Conservation (phyloP, 1,140 invertebrate species). For the Panagrolaimus sp. region DNA sequence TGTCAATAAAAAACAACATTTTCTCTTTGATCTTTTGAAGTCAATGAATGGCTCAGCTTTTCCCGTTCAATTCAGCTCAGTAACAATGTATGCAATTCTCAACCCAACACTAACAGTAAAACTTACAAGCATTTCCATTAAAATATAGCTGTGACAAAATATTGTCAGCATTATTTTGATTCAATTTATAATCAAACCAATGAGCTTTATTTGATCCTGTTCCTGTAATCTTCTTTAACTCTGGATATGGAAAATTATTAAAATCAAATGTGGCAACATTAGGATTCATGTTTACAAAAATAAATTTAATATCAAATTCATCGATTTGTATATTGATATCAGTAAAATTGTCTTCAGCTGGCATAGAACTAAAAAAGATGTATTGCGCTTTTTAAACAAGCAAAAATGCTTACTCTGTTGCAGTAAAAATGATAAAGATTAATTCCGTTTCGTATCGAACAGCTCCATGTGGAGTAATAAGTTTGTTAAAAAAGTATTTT, state of each 20-base stretch:
- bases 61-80: too few relatives aligned
- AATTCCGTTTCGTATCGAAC: background rate
- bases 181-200: background rate
- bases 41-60: too few relatives aligned
- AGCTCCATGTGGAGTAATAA: background rate
- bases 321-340: background rate
- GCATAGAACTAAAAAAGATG: background rate
- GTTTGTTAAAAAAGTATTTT: background rate
- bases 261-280: background rate
- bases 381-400: background rate
- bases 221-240: background rate
- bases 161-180: background rate
- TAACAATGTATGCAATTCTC: too few relatives aligned
- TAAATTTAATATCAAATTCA: background rate
- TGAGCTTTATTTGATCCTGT: background rate
- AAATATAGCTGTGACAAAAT: background rate
- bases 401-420: background rate
- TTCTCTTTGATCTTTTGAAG: too few relatives aligned
- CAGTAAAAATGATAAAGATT: conserved; percentile 1
- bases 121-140: conserved; percentile 7
- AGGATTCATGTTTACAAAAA: background rate
- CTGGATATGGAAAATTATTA: too few relatives aligned
- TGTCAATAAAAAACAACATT: too few relatives aligned
- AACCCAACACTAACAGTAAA: too few relatives aligned
- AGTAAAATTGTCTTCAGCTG: background rate